Base-by-base conservation (phyloP, 1,140 invertebrate species). In the Zaprionus inermis region DNA sequence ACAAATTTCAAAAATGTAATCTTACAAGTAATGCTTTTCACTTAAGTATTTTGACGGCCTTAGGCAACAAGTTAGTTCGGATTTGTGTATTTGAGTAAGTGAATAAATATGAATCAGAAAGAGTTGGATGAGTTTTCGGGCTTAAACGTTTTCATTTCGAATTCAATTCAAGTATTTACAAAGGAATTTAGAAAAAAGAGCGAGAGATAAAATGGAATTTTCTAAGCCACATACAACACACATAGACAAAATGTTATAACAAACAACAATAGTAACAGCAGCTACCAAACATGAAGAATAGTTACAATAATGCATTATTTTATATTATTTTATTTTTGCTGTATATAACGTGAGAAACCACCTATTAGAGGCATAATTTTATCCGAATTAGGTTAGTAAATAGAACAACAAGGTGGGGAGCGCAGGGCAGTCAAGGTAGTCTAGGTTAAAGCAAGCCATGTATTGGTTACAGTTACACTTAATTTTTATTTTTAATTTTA, bases 21-120 rank as follows among this genome's bases (percentile, higher is more conserved):
- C 84, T 89, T 89, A 89, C 84, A 89, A 84, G 78, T 81, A 78
- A 72, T 84, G 51, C 72, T 76, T 76, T 88, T 88, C 84, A 75
- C 73, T 88, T 88, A 89, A 90, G 84, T 89, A 89, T 84, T 89
- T 89, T 89, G 84, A 84, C 84, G 80, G 85, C 84, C 84, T 89
- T 82, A 89, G 84, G 84, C 84, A 89, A 89, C 78, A 81, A 83
- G 75, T 84, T 84, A 90, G 83, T 89, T 89, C 84, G 84, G 84
- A 89, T 90, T 74, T 88, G 81, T 81, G 81, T 79, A 75, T 80
- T 44, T 76, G 76, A 83, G 76, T 88, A 89, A 88, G 83, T 88
- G 83, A 88, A 83, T 88, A 86, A 78, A 88, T 73, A 88, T 88
- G 83, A 83, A 88, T 88, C 77, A 85, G 81, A 84, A 79, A 79